Conservation (phyloP, 2,888 invertebrate genomes). For the Unio delphinus region DNA sequence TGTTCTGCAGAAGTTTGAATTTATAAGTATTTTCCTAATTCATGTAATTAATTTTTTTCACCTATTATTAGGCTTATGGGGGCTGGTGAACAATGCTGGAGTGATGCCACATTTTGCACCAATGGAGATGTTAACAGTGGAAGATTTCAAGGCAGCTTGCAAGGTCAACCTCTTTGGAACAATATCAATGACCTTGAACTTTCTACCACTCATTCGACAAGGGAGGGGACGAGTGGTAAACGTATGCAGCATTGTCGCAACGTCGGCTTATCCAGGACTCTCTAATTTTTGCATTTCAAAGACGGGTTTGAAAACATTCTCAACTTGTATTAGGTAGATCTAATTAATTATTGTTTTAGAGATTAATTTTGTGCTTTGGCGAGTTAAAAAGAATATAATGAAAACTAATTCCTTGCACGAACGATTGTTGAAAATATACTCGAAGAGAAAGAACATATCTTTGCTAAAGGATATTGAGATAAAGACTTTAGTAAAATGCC, state of each 20-base stretch:
- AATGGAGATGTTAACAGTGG: conserved; percentile 64
- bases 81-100: conserved; percentile 64
- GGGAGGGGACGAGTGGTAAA: conserved; percentile 57
- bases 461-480: no score
- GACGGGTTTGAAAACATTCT: conserved; percentile 57
- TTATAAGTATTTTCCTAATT: not conserved
- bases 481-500: no score
- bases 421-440: no score
- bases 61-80: conserved; percentile 56
- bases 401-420: no score
- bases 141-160: conserved; percentile 59
- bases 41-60: not conserved
- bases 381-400: no score
- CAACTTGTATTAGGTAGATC: conserved; percentile 53
- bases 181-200: conserved; percentile 51
- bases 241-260: conserved; percentile 51
- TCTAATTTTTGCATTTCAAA: conserved; percentile 58
- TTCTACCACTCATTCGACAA: conserved; percentile 53
- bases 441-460: no score
- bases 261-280: conserved; percentile 32
- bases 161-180: conserved; percentile 68
- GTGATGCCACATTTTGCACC: conserved; percentile 51
- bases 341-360: no score
- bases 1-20: no score
- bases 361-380: no score